Conservation (phyloP, 2,888 invertebrate genomes). For the Nymphalis polychloros region DNA sequence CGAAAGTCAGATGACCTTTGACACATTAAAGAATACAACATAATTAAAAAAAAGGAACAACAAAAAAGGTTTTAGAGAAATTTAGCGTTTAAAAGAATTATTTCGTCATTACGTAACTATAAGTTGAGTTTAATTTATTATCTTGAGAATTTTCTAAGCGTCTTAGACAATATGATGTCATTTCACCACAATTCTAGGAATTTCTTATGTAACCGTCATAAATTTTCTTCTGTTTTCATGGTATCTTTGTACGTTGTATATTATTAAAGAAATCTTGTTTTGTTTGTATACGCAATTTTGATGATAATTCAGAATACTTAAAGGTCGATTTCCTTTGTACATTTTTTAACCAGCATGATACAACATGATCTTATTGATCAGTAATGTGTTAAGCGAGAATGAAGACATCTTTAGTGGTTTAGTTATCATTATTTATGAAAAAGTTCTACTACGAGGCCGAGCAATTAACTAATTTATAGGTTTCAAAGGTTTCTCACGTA, state of each 20-base stretch:
- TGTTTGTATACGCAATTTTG: conserved; percentile 1
- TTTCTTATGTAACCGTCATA: conserved; percentile 24
- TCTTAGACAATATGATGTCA: conserved; percentile 14
- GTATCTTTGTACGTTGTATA: conserved; percentile 11
- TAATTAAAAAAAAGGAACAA: not conserved
- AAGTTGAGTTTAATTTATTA: not conserved
- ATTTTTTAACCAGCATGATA: not conserved
- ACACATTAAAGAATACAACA: too few species aligned
- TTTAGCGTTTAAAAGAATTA: too few species aligned
- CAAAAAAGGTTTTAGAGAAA: not conserved
- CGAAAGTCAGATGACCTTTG: not conserved
- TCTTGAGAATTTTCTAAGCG: conserved; percentile 9
- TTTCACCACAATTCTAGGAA: conserved; percentile 19
- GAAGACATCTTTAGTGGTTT: conserved; percentile 30
- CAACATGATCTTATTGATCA: not conserved
- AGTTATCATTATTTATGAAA: conserved; percentile 28
- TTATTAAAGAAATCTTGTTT: conserved; percentile 11
- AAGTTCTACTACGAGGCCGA: conserved; percentile 22
- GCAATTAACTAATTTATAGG: conserved; percentile 38
- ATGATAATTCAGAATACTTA: conserved; percentile 6
- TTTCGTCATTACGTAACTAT: not conserved
- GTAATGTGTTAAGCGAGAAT: conserved; percentile 25
- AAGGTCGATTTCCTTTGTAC: conserved; percentile 14
- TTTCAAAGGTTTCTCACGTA: conserved; percentile 36
- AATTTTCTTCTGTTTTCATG: conserved; percentile 24